Evolutionary conservation across 2,888 invertebrate genomes (phyloP), one percentile per base, ranked within the genome.

Genomic region (Neoaliturus tenellus): DNA sequence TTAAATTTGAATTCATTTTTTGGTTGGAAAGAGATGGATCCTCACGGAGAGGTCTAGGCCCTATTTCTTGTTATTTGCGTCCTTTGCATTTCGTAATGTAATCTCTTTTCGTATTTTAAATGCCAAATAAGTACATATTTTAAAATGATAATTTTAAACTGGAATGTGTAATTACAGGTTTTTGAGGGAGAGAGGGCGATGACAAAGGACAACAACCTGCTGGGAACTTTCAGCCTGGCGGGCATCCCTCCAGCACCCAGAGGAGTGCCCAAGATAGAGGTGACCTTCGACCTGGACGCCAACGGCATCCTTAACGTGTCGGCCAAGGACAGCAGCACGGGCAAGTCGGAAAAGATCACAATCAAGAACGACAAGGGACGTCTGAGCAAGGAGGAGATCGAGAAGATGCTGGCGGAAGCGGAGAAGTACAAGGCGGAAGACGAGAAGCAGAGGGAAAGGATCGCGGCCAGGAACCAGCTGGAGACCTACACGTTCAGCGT

Each of bases 121-220:
- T n/a, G n/a, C n/a, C n/a, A n/a, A n/a, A n/a, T n/a, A n/a, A n/a
- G n/a, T n/a, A n/a, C n/a, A n/a, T n/a, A n/a, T n/a, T n/a, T n/a
- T n/a, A n/a, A n/a, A n/a, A n/a, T n/a, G n/a, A n/a, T n/a, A n/a
- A n/a, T n/a, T n/a, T n/a, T n/a, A n/a, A n/a, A n/a, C n/a, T n/a
- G 2, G 12, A 44, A 44, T 44, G 14, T 44, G 6, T 17, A 12
- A 10, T 44, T 35, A 4, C 85, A 88, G 88, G 95, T 97, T 1
- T 96, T 94, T 88, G 97, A 96, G 89, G 96, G 96, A 39, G 96
- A 96, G 90, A 92, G 96, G 48, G 95, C 96, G 25, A 95, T 98
- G 96, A 98, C 98, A 10, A 97, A 94, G 90, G 98, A 98, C 89
- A 98, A 98, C 90, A 97, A 98, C 89, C 91, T 96, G 1, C 90